Percentiles rank a stretch among this genome's conserved stretches.
Evolutionary conservation across 2,888 invertebrate species (phyloP).

Genomic region (Lydus trimaculatus): DNA sequence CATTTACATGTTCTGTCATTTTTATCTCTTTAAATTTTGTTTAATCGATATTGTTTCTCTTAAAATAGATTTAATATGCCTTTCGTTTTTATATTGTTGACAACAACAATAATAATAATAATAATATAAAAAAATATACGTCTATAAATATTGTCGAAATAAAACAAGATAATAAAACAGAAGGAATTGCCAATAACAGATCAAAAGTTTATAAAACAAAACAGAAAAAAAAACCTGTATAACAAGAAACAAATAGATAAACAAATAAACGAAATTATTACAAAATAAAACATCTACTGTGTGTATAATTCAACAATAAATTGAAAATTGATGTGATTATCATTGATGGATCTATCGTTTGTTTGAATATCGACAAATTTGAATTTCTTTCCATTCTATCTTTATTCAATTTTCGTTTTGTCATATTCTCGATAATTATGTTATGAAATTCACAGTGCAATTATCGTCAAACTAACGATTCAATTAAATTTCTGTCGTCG

Average conservation of each 20-base stretch:
- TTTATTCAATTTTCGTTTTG: not conserved
- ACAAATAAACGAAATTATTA: not conserved
- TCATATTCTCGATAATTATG: not conserved
- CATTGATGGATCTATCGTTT: too few species aligned
- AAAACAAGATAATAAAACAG: not conserved
- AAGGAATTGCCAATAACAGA: not conserved
- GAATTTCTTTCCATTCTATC: not conserved
- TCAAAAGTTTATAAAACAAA: not conserved
- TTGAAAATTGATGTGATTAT: too few species aligned
- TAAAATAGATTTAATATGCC: not conserved
- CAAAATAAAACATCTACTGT: not conserved
- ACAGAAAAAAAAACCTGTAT: not conserved
- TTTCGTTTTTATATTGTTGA: too few species aligned
- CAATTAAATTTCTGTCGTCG: not conserved
- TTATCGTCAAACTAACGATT: not conserved
- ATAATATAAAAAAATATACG: too few species aligned
- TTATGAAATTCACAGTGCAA: not conserved
- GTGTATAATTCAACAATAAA: too few species aligned
- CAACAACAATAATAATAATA: too few species aligned
- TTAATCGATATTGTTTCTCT: too few species aligned
- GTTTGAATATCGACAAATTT: too few species aligned
- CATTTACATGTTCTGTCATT: too few species aligned
- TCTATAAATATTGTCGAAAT: not conserved
- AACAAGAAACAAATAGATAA: not conserved
- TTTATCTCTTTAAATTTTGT: not conserved